These are phyloP conservation scores for Drosophila malerkotliana DNA, from an alignment of 1,140 invertebrate species.

Conservation along the genomic window DNA sequence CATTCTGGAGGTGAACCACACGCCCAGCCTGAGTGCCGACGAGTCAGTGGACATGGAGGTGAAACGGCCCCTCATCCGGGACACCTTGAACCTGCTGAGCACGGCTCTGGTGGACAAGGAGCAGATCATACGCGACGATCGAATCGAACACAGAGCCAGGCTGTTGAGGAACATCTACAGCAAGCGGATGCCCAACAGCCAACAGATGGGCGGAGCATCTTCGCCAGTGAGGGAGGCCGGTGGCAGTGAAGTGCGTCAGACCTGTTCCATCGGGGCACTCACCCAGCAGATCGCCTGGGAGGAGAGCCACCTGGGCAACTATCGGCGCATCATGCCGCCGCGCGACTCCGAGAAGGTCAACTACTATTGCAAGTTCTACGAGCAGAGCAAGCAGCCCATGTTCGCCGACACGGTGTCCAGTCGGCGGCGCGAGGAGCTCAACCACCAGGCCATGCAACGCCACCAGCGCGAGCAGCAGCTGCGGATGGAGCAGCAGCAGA, in stretches of 20 bases:
- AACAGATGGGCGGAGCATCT: background rate
- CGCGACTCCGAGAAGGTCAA: conserved; percentile 49
- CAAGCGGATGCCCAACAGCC: conserved; percentile 84
- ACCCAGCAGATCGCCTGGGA: conserved; percentile 91
- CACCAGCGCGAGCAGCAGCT: conserved; percentile 1
- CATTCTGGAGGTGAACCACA: conserved; percentile 95
- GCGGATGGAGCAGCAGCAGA: conserved; percentile 3
- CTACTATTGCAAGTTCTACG: conserved; percentile 85
- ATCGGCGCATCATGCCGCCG: conserved; percentile 83
- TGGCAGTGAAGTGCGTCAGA: conserved; percentile 8
- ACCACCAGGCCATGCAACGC: conserved; percentile 19
- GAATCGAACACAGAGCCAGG: conserved; percentile 56
- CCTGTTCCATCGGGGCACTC: conserved; percentile 81
- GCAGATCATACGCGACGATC: conserved; percentile 90
- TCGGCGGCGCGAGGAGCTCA: conserved; percentile 36
- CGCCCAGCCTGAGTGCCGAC: conserved; percentile 95
- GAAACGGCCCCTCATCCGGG: conserved; percentile 91
- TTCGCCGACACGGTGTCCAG: conserved; percentile 89
- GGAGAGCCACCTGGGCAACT: conserved; percentile 90
- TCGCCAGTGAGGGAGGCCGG: background rate
- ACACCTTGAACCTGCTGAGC: conserved; percentile 93
- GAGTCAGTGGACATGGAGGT: conserved; percentile 92
- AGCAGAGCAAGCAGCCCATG: conserved; percentile 87
- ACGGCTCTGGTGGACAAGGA: conserved; percentile 91
- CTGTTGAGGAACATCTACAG: conserved; percentile 42